phyloP scores from a whole-genome alignment of 1,140 invertebrate genomes.

The Rhopalosiphum padi region DNA sequence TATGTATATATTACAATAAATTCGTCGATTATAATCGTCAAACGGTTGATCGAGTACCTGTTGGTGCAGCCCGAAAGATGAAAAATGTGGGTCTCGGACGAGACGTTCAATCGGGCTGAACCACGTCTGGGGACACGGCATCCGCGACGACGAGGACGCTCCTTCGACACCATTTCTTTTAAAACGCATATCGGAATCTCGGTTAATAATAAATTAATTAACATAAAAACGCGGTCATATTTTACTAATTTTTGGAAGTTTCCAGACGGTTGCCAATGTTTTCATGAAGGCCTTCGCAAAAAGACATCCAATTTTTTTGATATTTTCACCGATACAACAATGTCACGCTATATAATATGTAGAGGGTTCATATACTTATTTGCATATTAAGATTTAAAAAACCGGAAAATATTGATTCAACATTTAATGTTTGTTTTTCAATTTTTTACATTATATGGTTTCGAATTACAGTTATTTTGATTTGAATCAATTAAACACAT shows the following conservation, averaged over 20 bases:
- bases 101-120: slow-evolving; percentile 52
- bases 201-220: not conserved
- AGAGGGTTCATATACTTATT: not conserved
- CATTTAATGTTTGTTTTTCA: not conserved
- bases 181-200: not conserved
- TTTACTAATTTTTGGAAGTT: not conserved
- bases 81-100: slow-evolving; percentile 53
- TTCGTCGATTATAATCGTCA: slow-evolving; percentile 17
- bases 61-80: slow-evolving; percentile 29
- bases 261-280: not conserved
- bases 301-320: not conserved
- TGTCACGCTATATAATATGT: not conserved
- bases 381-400: not conserved
- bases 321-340: not conserved
- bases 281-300: not conserved
- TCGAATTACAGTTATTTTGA: not conserved
- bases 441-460: not conserved
- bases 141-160: slow-evolving; percentile 1
- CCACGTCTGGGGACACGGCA: not conserved
- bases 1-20: not conserved
- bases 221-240: not conserved
- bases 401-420: not conserved
- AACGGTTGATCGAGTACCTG: slow-evolving; percentile 29
- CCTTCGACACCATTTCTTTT: not conserved
- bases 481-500: not conserved